Conservation (phyloP, 2,113 vertebrate species). For the Lynx canadensis region DNA sequence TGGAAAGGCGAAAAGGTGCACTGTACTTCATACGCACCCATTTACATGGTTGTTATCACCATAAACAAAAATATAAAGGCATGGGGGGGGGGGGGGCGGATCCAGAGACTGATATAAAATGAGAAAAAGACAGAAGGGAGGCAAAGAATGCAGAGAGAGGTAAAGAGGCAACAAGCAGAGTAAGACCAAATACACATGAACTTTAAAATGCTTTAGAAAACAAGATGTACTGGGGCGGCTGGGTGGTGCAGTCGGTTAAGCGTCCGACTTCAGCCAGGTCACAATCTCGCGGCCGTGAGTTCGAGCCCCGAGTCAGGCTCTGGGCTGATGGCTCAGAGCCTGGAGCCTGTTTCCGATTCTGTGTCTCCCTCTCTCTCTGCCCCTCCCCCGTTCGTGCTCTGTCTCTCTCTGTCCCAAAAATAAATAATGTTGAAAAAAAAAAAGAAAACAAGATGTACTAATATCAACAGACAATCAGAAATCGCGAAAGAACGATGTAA, state of each 20-base stretch:
- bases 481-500: neutral
- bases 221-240: neutral
- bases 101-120: neutral
- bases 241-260: too few species aligned
- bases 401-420: too few species aligned
- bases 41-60: neutral
- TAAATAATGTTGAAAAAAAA: too few species aligned
- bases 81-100: accelerated
- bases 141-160: neutral
- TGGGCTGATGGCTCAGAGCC: too few species aligned
- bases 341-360: too few species aligned
- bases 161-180: neutral
- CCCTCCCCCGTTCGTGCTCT: too few species aligned
- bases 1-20: neutral
- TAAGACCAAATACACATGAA: neutral
- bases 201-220: neutral
- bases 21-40: neutral
- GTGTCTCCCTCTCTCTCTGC: too few species aligned
- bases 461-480: neutral
- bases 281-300: too few species aligned
- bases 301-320: too few species aligned
- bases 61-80: neutral
- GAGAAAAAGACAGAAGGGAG: neutral
- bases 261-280: too few species aligned
- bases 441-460: neutral